Evolutionary conservation across 2,113 vertebrate species (phyloP).

Genomic region (Mobula birostris): DNA sequence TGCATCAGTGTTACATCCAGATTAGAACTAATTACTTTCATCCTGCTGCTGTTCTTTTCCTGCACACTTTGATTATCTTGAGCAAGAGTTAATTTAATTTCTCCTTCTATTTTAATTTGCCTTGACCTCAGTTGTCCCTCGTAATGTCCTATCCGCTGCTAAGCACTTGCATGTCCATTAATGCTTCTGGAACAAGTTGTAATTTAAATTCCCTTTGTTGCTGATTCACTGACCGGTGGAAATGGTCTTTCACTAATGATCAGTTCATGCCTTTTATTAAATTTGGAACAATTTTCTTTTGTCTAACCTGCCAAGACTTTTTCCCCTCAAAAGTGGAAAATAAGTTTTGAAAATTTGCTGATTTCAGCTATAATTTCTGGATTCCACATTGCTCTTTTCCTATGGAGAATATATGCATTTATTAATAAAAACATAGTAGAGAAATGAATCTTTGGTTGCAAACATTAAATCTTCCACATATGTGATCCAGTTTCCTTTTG

Average conservation of each 20-base stretch:
- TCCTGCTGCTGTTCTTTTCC: neutral
- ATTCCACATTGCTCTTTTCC: neutral
- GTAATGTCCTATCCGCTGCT: neutral
- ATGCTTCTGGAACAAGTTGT: neutral
- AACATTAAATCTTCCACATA: too few species aligned
- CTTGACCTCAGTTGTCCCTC: neutral
- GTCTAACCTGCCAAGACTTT: neutral
- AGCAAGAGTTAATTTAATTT: neutral
- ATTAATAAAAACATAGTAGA: neutral
- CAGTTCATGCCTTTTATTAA: neutral
- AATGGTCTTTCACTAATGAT: neutral
- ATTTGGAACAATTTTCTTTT: neutral
- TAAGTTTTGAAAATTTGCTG: neutral
- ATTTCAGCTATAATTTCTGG: neutral
- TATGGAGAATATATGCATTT: neutral
- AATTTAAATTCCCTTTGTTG: neutral
- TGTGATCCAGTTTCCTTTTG: too few species aligned
- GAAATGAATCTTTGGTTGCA: too few species aligned
- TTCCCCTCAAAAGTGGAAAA: neutral
- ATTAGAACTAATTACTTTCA: neutral
- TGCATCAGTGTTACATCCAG: neutral
- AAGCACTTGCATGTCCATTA: neutral
- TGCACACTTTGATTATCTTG: neutral
- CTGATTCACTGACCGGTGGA: neutral
- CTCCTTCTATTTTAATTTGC: neutral